phyloP scores from a whole-genome alignment of 1,140 invertebrate species.

The Medauroidea extradentata region DNA sequence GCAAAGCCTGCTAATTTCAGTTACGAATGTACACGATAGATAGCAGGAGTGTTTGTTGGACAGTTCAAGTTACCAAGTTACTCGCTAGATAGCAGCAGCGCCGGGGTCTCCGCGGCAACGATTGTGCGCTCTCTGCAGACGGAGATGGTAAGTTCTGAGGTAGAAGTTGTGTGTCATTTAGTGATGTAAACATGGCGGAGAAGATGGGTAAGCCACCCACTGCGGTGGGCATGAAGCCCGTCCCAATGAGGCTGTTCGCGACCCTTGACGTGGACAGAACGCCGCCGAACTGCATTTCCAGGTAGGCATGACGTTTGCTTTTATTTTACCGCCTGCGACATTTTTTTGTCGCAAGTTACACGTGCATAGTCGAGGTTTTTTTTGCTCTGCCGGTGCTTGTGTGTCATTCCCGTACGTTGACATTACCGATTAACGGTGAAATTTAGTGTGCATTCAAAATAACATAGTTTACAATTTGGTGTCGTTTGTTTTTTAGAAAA shows the following conservation, averaged over 20 bases:
- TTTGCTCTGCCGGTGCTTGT: neutral
- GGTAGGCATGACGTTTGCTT: constrained; percentile 52
- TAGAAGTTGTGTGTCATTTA: no score
- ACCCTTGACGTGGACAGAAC: constrained; percentile 97
- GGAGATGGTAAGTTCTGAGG: no score
- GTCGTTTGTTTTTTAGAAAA: no score
- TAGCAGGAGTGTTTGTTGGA: no score
- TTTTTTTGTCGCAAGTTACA: neutral
- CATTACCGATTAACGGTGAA: constrained; percentile 3
- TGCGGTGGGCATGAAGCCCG: constrained; percentile 62
- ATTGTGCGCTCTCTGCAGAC: no score
- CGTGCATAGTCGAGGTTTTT: neutral
- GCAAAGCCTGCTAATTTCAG: no score
- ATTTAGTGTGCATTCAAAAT: no score
- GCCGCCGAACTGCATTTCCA: constrained; percentile 93
- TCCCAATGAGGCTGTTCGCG: constrained; percentile 96
- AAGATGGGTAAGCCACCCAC: constrained; percentile 42
- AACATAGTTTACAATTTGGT: no score
- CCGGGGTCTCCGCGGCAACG: no score
- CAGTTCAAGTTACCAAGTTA: no score
- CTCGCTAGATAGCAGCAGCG: no score
- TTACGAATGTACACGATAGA: no score
- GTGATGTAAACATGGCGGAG: constrained; percentile 47
- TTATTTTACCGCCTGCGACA: neutral
- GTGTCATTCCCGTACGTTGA: constrained; percentile 11